Evolutionary conservation across 1,140 invertebrate species (phyloP), one percentile per base, ranked within the genome.

Genomic region (Hylaeus anthracinus): DNA sequence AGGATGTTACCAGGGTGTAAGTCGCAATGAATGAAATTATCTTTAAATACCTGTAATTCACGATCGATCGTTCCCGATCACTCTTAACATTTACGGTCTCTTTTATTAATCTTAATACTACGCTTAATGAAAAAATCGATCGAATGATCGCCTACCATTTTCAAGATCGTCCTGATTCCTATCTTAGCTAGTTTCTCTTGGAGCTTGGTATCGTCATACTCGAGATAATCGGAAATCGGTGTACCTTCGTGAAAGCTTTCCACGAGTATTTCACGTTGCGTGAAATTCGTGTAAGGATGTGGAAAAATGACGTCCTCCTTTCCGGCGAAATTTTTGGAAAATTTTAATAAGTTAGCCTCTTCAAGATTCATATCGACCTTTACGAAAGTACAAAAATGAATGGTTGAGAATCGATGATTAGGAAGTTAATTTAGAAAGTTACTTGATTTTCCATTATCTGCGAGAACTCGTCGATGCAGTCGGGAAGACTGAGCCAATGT

Each of bases 1-100:
- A 99, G 93, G 81, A 99, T 97, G 94, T 99, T 99, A 9, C 99
- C 99, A 5, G 98, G 98, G 94, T 99, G 99, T 4, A 99, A 98
- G 94, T 99, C 98, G 93, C 98, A 98, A 90, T 99, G 99, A 14
- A 99, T 97, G 93, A 98, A 99, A 8, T 99, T 99, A 83, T 97
- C 95, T 2, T 96, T 95, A 93, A 99, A 99, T 88, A 99, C 99
- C 98, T 91, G 53, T 2, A 15, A 75, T 65, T 55, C 12, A 51
- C 43, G 5, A 9, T 12, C n/a, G 6, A n/a, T 73, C 48, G 26
- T 43, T 45, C 37, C 43, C 64, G 6, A 48, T 66, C 1, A 15
- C n/a, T n/a, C 3, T 58, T 15, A 58, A 51, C 6, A 51, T 51
- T n/a, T 4, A 15, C 55, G 14, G 55, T n/a, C 55, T 26, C 26